Evolutionary conservation across 2,113 vertebrate species (phyloP), one percentile per base, ranked within the genome.

Genomic region (Gallinago jamesoni): DNA sequence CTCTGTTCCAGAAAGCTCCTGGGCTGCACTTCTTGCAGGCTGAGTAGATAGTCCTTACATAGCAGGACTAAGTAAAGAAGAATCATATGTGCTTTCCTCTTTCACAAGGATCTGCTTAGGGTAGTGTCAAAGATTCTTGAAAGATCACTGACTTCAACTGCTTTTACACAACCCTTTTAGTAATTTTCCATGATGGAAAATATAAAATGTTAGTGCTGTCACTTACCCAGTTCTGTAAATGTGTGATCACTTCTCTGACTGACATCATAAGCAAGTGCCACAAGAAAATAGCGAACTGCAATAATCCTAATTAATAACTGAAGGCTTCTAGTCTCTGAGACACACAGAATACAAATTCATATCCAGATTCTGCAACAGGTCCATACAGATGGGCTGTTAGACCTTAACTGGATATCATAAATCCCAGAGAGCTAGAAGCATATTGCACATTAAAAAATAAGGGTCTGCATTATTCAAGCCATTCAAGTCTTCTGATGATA

Each of bases 161-260:
- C 8, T 90, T 84, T 80, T 50, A 86, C 5, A 50, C 10, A 88
- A 67, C n/a, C 20, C 23, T 70, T 77, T 23, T 2, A 90, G 9
- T 15, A 75, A 91, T 19, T 35, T 23, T 35, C 30, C 30, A 52
- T 20, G 12, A 89, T 10, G 6, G n/a, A 84, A 70, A 72, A 68
- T 5, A 39, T 6, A 39, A 35, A 39, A 21, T 8, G 14, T 52
- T 10, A 78, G 20, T 28, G 17, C 7, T 1, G 0, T 48, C 0
- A 0, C 43, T 79, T 48, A 60, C 22, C 15, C 25, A 57, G 13
- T 22, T 47, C 21, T 64, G 19, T 30, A 75, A 80, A 74, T 0
- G 0, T 6, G 23, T 21, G 33, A 60, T 33, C 11, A 37, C 33
- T 24, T 78, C 21, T 27, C 45, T 82, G 27, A 60, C 0, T 41